Base-by-base conservation (phyloP, 1,140 invertebrate genomes). In the Penaeus vannamei region DNA sequence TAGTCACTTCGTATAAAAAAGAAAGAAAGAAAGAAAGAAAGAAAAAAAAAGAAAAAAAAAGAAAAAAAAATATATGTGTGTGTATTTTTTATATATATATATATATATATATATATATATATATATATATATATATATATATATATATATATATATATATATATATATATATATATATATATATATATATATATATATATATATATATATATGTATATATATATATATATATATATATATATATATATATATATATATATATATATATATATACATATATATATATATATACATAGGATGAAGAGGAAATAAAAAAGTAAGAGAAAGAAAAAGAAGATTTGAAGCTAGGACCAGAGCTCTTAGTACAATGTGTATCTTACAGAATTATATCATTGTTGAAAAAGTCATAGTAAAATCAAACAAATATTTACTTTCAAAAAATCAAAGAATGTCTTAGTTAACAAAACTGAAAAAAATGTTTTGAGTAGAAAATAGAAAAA, bases 321-420 rank as follows among this genome's bases (percentile, higher is more conserved):
- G 22, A 61, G 19, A 42, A 26, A 64, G 14, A 23, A 22, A 64
- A 17, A 80, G 22, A 46, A 17, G 61, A 61, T 26, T 61, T 29
- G 22, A 29, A 60, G 83, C 82, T 32, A 89, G 87, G 87, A 89
- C 82, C 87, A 64, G 62, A 80, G 82, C 87, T 89, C 87, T 84
- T 53, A 64, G 42, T 61, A 84, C 36, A 80, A 36, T 53, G 53
- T n/a, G n/a, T 42, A 87, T 53, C 53, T 53, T 53, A 53, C 53
- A 53, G 12, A 53, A 53, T 17, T 17, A 17, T 53, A 53, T 12
- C 14, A 17, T 53, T 12, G 1, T 53, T 53, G 5, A 53, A 53
- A 42, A 53, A 53, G 53, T 53, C 17, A 53, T 14, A 10, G 53
- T 53, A 53, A 53, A 53, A 53, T 17, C 53, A 53, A 53, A 53